These are phyloP conservation scores for Anoplophora glabripennis DNA, from an alignment of 1,140 invertebrate species.

Conservation along the genomic window DNA sequence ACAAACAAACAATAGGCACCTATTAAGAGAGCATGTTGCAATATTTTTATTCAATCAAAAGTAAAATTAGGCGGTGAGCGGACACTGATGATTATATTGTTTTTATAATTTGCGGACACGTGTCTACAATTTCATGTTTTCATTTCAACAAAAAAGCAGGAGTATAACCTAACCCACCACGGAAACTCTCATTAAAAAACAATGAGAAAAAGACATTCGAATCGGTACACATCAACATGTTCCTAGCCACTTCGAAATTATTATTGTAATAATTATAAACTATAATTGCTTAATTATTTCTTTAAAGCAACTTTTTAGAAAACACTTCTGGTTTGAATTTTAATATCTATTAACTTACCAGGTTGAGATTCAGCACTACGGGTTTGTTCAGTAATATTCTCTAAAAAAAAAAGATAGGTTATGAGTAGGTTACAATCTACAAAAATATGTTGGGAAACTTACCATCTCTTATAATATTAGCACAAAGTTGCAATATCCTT, in stretches of 20 bases:
- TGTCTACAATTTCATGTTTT: too few species aligned
- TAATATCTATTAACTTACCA: neutral
- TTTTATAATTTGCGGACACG: conserved; percentile 9
- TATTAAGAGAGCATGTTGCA: neutral
- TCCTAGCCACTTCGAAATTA: too few species aligned
- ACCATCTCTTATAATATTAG: conserved; percentile 15
- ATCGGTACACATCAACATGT: too few species aligned
- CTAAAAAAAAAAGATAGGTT: neutral
- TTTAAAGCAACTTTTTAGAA: too few species aligned
- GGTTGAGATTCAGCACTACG: neutral
- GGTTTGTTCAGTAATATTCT: neutral
- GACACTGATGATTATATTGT: too few species aligned
- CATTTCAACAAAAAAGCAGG: too few species aligned
- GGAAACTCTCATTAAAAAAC: too few species aligned
- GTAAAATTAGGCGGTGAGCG: too few species aligned
- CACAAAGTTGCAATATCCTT: conserved; percentile 8
- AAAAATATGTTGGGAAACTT: conserved; percentile 11
- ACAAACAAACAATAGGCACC: conserved; percentile 17
- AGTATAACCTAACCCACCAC: too few species aligned
- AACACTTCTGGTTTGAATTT: neutral
- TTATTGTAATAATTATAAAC: too few species aligned
- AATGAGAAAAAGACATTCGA: too few species aligned
- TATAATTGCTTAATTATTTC: too few species aligned
- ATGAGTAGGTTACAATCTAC: neutral
- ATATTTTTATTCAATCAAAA: conserved; percentile 4